Base-by-base conservation (phyloP, 2,888 invertebrate species). In the Kryphioiulus occultus region DNA sequence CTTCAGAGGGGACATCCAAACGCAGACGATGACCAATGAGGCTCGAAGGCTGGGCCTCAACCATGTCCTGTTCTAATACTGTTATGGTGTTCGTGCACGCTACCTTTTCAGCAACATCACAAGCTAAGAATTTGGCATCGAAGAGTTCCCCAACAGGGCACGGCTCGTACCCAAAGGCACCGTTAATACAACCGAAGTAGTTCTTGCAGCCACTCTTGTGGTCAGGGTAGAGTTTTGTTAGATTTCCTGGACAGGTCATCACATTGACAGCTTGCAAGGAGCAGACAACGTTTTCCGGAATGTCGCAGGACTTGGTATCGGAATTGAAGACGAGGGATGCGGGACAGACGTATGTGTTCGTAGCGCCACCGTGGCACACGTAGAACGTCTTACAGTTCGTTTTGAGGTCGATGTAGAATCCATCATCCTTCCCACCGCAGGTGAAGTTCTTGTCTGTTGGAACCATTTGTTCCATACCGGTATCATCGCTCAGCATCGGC, bases 371-470 rank as follows among this genome's bases (percentile, higher is more conserved):
- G 84, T 89, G 89, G 47, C 90, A 90, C 26, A 89, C 89, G 42
- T 90, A 89, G 39, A 90, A 90, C 78, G 87, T 85, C 30, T 88
- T 88, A 47, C 90, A 90, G 4, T 89, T 89, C 83, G 88, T 89
- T 32, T 86, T 88, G 22, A 89, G 88, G 68, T 90, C 90, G 15
- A 89, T 89, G 82, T 89, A 89, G 53, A 90, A 89, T 0, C 89
- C 89, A 32, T 88, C 89, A 12, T 89, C 89, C 9, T 88, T 88
- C 12, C 87, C 87, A 3, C 85, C 68, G 47, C 90, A 90, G 9
- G 88, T 88, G 12, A 44, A 47, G 30, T 86, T 86, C 3, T 68
- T 22, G 22, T 59, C 10, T 9, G 4, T 22, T 5, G 59, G 59
- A 7, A 59, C 17, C 9, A 59, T 22, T 7, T 85, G 22, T 17